These are phyloP conservation scores for Aythya fuligula DNA, from an alignment of 2,797 vertebrate species.

Conservation along the genomic window DNA sequence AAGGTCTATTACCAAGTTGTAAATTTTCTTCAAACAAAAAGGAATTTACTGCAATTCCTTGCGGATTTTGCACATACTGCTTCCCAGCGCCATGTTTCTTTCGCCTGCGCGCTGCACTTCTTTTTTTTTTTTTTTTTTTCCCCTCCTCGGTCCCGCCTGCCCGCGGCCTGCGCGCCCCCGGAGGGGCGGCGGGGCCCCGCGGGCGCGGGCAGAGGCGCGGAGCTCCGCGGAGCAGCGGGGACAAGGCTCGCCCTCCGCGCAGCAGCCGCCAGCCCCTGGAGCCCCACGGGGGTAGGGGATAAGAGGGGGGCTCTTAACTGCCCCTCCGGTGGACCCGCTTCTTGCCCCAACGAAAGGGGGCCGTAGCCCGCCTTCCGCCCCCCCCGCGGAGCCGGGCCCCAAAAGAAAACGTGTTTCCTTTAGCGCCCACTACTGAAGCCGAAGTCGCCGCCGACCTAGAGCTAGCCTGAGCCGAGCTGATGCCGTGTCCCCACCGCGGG, in stretches of 20 bases:
- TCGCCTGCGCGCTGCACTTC: conserved; percentile 43
- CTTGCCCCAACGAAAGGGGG: not conserved
- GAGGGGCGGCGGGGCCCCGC: not conserved
- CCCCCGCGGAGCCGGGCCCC: not conserved
- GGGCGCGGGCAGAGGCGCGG: not conserved
- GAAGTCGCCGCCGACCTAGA: not conserved
- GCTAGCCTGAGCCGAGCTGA: not conserved
- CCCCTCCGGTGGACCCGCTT: not conserved
- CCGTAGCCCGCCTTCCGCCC: not conserved
- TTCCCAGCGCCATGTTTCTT: conserved; percentile 84
- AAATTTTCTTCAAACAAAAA: conserved; percentile 99
- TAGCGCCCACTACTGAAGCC: conserved; percentile 36
- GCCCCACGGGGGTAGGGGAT: not conserved
- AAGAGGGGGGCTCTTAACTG: too few relatives aligned
- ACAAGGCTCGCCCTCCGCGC: not conserved
- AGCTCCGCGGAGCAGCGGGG: not conserved
- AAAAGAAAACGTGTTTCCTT: not conserved
- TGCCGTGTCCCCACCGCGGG: not conserved
- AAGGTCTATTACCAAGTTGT: conserved; percentile 98
- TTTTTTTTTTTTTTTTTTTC: not conserved
- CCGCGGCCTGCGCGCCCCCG: not conserved
- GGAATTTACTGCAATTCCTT: conserved; percentile 97
- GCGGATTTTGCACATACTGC: conserved; percentile 90
- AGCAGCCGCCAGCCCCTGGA: not conserved
- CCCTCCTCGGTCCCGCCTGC: not conserved